Conservation (phyloP, 2,113 vertebrate genomes). For the Alexandromys fortis region DNA sequence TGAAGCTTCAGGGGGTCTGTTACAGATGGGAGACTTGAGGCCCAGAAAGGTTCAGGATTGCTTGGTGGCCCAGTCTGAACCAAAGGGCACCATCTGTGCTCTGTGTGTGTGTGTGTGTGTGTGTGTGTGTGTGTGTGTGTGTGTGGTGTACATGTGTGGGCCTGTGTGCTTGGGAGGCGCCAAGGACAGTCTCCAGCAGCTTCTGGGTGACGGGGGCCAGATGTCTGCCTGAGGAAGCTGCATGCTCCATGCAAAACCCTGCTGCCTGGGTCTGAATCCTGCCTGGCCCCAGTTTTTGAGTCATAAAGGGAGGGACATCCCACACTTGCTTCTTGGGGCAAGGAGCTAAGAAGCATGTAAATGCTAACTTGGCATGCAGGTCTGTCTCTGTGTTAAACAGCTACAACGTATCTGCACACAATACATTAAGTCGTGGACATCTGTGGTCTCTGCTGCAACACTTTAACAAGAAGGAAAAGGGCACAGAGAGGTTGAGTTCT, state of each 20-base stretch:
- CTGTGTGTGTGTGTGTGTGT: too few species aligned
- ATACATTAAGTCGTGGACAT: not conserved
- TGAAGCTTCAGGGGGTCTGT: slow-evolving; percentile 33
- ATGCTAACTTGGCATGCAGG: not conserved
- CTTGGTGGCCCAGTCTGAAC: not conserved
- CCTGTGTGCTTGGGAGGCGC: not conserved
- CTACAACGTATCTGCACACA: not conserved
- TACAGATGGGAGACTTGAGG: not conserved
- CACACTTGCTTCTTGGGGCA: not conserved
- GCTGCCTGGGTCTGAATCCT: not conserved
- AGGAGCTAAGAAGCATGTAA: not conserved
- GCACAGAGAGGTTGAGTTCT: slow-evolving; percentile 45
- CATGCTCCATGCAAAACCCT: not conserved
- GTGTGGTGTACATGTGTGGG: not conserved
- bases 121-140: not conserved
- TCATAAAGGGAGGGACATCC: not conserved
- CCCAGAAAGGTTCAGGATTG: not conserved
- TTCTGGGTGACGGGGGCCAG: not conserved
- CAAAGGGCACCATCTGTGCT: not conserved
- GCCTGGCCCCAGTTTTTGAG: not conserved
- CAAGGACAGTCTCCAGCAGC: not conserved
- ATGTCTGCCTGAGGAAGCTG: not conserved
- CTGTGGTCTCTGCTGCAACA: not conserved
- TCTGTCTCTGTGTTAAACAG: not conserved
- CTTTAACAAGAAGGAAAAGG: not conserved